These are phyloP conservation scores for Actinostola sp. DNA, from an alignment of 92 coral and sea anemone species.

Conservation along the genomic window DNA sequence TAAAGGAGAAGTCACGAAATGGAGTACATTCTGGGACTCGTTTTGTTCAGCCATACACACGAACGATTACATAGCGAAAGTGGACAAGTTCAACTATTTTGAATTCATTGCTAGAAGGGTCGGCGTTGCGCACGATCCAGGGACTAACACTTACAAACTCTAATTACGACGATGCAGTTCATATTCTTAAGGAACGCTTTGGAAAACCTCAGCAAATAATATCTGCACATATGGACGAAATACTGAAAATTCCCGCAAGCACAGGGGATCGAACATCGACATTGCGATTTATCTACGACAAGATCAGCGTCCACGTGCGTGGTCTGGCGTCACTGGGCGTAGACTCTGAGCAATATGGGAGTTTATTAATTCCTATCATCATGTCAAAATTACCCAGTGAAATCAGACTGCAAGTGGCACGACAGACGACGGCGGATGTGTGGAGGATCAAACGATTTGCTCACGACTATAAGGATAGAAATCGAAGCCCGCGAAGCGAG, in stretches of 20 bases:
- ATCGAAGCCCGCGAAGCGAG: conserved; percentile 47
- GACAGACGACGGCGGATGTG: conserved; percentile 25
- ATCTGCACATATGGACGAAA: conserved; percentile 49
- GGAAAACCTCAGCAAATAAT: conserved; percentile 42
- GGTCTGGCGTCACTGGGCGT: conserved; percentile 24
- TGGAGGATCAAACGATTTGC: conserved; percentile 42
- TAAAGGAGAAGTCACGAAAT: conserved; percentile 33
- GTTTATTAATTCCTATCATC: conserved; percentile 19
- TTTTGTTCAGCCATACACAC: conserved; percentile 13
- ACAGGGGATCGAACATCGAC: neutral
- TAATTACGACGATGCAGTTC: conserved; percentile 26
- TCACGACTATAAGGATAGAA: conserved; percentile 24
- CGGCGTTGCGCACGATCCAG: conserved; percentile 17
- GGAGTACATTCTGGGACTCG: conserved; percentile 39
- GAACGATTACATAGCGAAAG: neutral
- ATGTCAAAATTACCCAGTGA: conserved; percentile 46
- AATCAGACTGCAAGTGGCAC: conserved; percentile 26
- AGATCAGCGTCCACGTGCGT: conserved; percentile 22
- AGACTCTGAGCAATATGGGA: conserved; percentile 23
- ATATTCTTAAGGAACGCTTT: conserved; percentile 17
- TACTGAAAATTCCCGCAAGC: conserved; percentile 13
- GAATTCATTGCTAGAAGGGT: conserved; percentile 14
- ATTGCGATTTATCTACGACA: conserved; percentile 25
- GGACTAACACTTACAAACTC: conserved; percentile 11
- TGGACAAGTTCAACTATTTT: conserved; percentile 34